These are phyloP conservation scores for Tenebrio molitor DNA, from an alignment of 1,140 invertebrate genomes.

Conservation along the genomic window DNA sequence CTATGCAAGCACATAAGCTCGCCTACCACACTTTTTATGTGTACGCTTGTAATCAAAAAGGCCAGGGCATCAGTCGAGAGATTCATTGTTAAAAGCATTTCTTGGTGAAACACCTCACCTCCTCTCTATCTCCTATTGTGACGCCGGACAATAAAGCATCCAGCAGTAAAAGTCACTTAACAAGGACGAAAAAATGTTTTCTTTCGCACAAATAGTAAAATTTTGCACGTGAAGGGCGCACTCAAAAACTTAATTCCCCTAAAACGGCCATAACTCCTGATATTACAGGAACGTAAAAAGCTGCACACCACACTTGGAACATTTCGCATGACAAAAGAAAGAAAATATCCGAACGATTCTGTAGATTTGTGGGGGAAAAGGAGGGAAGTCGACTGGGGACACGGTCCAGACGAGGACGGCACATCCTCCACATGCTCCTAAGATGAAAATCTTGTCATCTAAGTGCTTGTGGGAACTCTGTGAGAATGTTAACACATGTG, in stretches of 20 bases:
- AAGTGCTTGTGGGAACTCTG: constrained; percentile 60
- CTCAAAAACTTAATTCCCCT: constrained; percentile 34
- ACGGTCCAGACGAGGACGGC: constrained; percentile 15
- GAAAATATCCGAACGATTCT: constrained; percentile 36
- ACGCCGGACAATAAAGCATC: constrained; percentile 34
- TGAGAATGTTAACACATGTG: constrained; percentile 63
- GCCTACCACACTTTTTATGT: constrained; percentile 37
- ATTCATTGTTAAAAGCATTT: constrained; percentile 39
- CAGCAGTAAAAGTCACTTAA: constrained; percentile 36
- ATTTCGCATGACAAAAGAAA: constrained; percentile 39
- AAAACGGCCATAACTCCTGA: constrained; percentile 24
- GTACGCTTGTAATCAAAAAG: constrained; percentile 33
- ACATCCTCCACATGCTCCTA: constrained; percentile 53
- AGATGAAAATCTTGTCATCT: constrained; percentile 63
- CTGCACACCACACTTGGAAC: constrained; percentile 23
- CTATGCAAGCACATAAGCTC: constrained; percentile 31
- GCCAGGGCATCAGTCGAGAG: constrained; percentile 14
- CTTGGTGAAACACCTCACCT: constrained; percentile 30
- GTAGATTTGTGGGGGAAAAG: constrained; percentile 9
- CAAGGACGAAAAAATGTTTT: constrained; percentile 24
- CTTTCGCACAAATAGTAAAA: constrained; percentile 32
- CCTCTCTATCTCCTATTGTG: constrained; percentile 28
- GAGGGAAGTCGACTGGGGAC: background rate
- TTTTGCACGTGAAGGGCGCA: constrained; percentile 3
- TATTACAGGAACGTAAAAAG: constrained; percentile 30